Conservation (phyloP, 2,888 invertebrate species). For the Brachyptera putata region DNA sequence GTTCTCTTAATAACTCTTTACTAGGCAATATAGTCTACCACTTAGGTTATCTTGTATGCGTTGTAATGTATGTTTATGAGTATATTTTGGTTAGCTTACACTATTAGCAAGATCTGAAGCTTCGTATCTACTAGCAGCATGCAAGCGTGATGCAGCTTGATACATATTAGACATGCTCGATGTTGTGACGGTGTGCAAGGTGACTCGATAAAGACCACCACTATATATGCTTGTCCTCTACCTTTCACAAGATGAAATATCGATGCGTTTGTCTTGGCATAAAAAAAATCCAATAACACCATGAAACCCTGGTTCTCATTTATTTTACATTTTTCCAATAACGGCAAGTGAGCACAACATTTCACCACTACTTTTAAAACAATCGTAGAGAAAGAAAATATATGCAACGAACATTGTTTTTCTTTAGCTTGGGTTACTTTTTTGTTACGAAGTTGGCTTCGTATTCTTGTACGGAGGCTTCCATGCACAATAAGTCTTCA, state of each 20-base stretch:
- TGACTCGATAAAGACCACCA: too few relatives aligned
- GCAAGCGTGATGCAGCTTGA: too few relatives aligned
- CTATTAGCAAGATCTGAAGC: background rate
- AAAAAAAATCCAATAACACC: too few relatives aligned
- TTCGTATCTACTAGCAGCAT: too few relatives aligned
- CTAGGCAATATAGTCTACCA: background rate
- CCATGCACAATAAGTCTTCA: background rate
- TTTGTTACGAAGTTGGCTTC: too few relatives aligned
- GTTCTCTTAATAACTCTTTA: background rate
- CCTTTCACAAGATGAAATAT: background rate
- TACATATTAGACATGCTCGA: too few relatives aligned
- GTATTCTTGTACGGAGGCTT: too few relatives aligned
- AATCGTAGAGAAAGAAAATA: background rate
- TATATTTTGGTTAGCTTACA: background rate
- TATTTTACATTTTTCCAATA: background rate
- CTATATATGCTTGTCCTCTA: background rate
- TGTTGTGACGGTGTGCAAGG: too few relatives aligned
- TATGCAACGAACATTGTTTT: background rate
- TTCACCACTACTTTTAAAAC: background rate
- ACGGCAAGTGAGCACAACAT: background rate
- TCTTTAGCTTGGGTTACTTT: background rate
- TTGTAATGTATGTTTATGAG: background rate
- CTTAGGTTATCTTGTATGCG: background rate
- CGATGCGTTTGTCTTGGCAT: background rate
- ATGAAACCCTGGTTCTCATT: background rate